A percentile compares a stretch with the other conserved stretches of the same genome.
phyloP scores from a whole-genome alignment of 2,113 vertebrate species.

The Paraplagusia blochii region DNA sequence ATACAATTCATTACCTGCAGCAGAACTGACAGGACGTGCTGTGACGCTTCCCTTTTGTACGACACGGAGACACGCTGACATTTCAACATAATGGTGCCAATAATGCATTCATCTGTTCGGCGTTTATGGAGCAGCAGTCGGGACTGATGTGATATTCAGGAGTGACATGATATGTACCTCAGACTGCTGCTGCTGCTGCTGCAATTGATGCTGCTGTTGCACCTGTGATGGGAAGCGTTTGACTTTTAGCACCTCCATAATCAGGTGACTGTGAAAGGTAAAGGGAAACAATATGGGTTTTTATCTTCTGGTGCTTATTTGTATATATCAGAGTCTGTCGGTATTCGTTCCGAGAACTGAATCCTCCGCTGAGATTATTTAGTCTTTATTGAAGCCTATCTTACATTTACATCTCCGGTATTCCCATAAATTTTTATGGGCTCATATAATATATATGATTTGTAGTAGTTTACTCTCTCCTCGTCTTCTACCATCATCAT shows the following conservation, averaged over 20 bases:
- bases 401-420: not conserved
- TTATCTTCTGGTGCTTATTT: not conserved
- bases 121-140: conserved; percentile 53
- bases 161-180: conserved; percentile 28
- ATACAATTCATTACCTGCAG: conserved; percentile 46
- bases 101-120: conserved; percentile 60
- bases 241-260: conserved; percentile 42
- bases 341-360: not conserved
- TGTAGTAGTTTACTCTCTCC: conserved; percentile 4
- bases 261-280: conserved; percentile 4
- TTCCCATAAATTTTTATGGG: not conserved
- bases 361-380: not conserved
- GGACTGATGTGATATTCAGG: conserved; percentile 22
- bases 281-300: not conserved
- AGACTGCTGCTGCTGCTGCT: conserved; percentile 28
- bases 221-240: conserved; percentile 33
- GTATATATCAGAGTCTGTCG: not conserved
- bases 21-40: conserved; percentile 39
- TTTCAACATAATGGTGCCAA: conserved; percentile 61
- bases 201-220: conserved; percentile 12
- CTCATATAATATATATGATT: not conserved
- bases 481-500: conserved; percentile 3
- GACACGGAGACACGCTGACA: conserved; percentile 49
- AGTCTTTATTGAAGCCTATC: not conserved
- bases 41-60: conserved; percentile 27